phyloP scores from a whole-genome alignment of 2,888 invertebrate genomes.

The Troides aeacus region DNA sequence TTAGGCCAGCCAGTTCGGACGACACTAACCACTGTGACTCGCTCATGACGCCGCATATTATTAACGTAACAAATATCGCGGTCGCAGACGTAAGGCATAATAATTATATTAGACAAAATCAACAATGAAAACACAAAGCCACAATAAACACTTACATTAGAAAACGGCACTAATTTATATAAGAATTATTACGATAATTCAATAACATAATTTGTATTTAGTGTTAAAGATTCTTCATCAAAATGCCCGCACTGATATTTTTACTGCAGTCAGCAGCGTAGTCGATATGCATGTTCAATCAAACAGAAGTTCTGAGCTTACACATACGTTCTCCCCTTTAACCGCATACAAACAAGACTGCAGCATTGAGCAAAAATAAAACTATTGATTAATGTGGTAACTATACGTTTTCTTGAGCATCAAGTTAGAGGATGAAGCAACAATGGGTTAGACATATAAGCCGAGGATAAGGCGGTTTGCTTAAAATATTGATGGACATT shows the following conservation, averaged over 20 bases:
- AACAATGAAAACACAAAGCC: too few relatives aligned
- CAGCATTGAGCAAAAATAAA: neutral
- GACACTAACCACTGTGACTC: conserved; percentile 60
- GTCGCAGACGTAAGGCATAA: conserved; percentile 28
- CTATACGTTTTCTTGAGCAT: too few relatives aligned
- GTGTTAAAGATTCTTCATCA: neutral
- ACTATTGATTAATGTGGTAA: neutral
- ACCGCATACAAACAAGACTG: neutral
- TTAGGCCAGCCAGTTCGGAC: conserved; percentile 63
- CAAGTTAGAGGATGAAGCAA: too few relatives aligned
- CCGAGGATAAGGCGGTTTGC: too few relatives aligned
- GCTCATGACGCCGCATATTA: conserved; percentile 77
- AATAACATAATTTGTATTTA: too few relatives aligned
- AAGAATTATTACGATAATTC: neutral
- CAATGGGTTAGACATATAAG: too few relatives aligned
- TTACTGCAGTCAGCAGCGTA: conserved; percentile 2
- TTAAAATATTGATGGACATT: too few relatives aligned
- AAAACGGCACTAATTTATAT: neutral
- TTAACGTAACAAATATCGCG: conserved; percentile 75
- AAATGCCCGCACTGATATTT: conserved; percentile 12
- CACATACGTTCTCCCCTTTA: neutral
- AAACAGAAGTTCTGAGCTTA: neutral
- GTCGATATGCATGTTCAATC: neutral
- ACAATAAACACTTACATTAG: neutral
- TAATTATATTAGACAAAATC: too few relatives aligned